Evolutionary conservation across 2,888 invertebrate species (phyloP).

Genomic region (Aphelenchoides bicaudatus): DNA sequence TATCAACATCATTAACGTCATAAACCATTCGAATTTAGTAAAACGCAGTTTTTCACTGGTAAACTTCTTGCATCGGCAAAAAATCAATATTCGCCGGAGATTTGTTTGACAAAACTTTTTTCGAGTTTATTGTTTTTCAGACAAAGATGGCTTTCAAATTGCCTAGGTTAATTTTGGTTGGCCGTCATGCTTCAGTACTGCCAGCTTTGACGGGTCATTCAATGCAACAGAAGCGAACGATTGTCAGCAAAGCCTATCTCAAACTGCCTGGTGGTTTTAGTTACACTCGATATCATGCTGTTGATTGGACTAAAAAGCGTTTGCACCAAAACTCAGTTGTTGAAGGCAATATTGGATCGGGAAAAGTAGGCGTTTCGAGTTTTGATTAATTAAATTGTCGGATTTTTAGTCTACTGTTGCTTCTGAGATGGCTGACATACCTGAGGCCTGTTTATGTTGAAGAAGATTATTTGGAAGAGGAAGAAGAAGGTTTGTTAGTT

Average conservation of each 20-base stretch:
- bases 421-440: conserved; percentile 75
- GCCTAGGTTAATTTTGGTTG: neutral
- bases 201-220: neutral
- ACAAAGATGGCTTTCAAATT: conserved; percentile 8
- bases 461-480: neutral
- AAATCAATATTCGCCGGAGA: too few species aligned
- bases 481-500: conserved; percentile 8
- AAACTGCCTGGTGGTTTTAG: conserved; percentile 31
- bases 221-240: conserved; percentile 29
- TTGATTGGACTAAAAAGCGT: conserved; percentile 63
- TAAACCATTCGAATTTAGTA: too few species aligned
- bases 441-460: too few species aligned
- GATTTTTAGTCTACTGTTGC: conserved; percentile 72
- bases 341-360: conserved; percentile 73
- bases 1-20: too few species aligned
- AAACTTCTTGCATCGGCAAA: too few species aligned
- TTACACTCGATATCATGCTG: conserved; percentile 34
- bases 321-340: conserved; percentile 78
- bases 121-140: neutral
- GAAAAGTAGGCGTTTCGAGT: conserved; percentile 50
- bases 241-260: conserved; percentile 47
- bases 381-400: neutral
- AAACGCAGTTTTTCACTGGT: too few species aligned
- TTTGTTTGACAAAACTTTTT: neutral
- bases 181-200: neutral